These are phyloP conservation scores for Picus viridis DNA, from an alignment of 2,797 vertebrate species.

Conservation along the genomic window DNA sequence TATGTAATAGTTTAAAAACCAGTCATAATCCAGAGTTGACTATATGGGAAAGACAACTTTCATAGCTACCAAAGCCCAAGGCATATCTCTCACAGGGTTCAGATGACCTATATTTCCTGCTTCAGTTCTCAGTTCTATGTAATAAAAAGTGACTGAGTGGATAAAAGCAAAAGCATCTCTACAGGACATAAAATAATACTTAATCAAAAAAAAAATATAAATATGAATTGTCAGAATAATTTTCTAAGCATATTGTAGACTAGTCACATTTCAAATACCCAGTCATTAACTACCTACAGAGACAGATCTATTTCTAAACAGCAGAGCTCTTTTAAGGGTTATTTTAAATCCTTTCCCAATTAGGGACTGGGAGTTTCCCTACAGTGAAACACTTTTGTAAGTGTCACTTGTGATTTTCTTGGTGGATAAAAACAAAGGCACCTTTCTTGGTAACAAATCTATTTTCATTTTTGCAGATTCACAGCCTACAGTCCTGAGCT, in stretches of 20 bases:
- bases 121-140: neutral
- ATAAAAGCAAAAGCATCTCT: conserved; percentile 15
- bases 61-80: neutral
- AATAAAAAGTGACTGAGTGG: conserved; percentile 11
- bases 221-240: neutral
- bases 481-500: neutral
- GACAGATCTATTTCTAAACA: neutral
- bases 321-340: neutral
- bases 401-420: neutral
- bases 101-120: conserved; percentile 54
- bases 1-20: neutral
- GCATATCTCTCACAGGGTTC: neutral
- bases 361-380: neutral
- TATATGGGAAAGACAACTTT: neutral
- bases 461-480: neutral
- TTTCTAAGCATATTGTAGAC: neutral
- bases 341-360: neutral
- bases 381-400: neutral
- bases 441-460: neutral
- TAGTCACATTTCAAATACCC: neutral
- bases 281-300: neutral
- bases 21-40: neutral
- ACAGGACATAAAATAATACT: neutral
- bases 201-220: neutral
- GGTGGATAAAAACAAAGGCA: neutral